A percentile compares a stretch with the other conserved stretches of the same genome.
Evolutionary conservation across 2,888 invertebrate species (phyloP).

Genomic region (Cordilura impudica): DNA sequence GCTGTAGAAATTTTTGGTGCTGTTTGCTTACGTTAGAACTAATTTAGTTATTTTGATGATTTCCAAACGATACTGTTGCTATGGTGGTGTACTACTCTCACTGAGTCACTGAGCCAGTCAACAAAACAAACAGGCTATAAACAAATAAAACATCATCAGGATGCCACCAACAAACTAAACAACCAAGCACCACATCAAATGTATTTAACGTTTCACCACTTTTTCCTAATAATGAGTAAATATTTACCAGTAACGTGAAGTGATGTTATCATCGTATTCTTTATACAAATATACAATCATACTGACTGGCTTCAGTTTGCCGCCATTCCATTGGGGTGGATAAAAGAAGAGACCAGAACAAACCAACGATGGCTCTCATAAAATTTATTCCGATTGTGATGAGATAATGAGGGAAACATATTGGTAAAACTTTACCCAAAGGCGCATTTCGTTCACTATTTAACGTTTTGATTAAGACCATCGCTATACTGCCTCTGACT

Average conservation of each 20-base stretch:
- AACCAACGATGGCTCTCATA: constrained; percentile 1
- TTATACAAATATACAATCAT: not conserved
- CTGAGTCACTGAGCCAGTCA: not conserved
- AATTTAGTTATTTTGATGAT: constrained; percentile 30
- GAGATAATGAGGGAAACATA: constrained; percentile 37
- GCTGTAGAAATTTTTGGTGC: not conserved
- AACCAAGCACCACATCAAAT: constrained; percentile 5
- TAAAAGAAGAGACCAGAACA: not conserved
- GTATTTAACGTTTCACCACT: constrained; percentile 50
- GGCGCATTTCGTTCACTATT: not conserved
- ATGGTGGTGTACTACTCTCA: not conserved
- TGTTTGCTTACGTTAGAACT: not conserved
- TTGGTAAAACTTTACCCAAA: constrained; percentile 22
- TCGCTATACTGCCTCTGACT: no score
- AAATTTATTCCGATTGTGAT: constrained; percentile 37
- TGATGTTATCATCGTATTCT: constrained; percentile 9
- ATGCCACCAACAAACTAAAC: not conserved
- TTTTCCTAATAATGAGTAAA: constrained; percentile 55
- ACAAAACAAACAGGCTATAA: not conserved
- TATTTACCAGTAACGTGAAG: constrained; percentile 53
- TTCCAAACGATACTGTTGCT: constrained; percentile 4
- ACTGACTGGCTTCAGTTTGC: constrained; percentile 21
- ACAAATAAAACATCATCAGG: constrained; percentile 1
- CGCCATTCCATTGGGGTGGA: not conserved
- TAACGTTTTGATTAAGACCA: not conserved